Conservation (phyloP, 2,888 invertebrate species). For the Parnassius glacialis region DNA sequence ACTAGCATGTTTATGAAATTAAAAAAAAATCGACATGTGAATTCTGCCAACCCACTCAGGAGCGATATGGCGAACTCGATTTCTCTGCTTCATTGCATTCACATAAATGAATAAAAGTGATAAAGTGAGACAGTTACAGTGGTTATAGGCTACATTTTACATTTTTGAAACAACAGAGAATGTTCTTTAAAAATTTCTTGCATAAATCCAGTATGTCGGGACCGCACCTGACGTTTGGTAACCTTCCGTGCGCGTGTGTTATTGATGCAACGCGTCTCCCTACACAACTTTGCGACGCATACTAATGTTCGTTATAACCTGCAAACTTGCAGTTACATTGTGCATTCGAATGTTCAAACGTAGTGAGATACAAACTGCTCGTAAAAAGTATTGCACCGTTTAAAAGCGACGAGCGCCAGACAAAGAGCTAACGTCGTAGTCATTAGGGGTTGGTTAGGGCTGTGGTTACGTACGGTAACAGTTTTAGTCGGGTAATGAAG, state of each 20-base stretch:
- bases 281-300: slow-evolving; percentile 42
- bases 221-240: not conserved
- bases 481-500: too few relatives aligned
- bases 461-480: slow-evolving; percentile 4
- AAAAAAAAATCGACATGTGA: not conserved
- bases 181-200: too few relatives aligned
- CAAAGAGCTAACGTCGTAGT: slow-evolving; percentile 21
- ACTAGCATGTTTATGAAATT: not conserved
- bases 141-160: too few relatives aligned
- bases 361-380: slow-evolving; percentile 26
- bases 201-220: not conserved
- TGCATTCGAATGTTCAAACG: slow-evolving; percentile 28
- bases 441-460: slow-evolving; percentile 14
- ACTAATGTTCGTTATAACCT: slow-evolving; percentile 35
- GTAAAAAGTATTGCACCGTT: slow-evolving; percentile 25
- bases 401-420: slow-evolving; percentile 11
- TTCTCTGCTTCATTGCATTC: too few relatives aligned
- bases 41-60: not conserved
- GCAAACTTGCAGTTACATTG: slow-evolving; percentile 25
- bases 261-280: slow-evolving; percentile 57
- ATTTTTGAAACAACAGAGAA: too few relatives aligned
- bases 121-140: too few relatives aligned
- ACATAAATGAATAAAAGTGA: too few relatives aligned
- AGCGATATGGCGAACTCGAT: too few relatives aligned
- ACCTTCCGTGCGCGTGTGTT: slow-evolving; percentile 31